Base-by-base conservation (phyloP, 1,140 invertebrate genomes). In the Mylabris phalerata region DNA sequence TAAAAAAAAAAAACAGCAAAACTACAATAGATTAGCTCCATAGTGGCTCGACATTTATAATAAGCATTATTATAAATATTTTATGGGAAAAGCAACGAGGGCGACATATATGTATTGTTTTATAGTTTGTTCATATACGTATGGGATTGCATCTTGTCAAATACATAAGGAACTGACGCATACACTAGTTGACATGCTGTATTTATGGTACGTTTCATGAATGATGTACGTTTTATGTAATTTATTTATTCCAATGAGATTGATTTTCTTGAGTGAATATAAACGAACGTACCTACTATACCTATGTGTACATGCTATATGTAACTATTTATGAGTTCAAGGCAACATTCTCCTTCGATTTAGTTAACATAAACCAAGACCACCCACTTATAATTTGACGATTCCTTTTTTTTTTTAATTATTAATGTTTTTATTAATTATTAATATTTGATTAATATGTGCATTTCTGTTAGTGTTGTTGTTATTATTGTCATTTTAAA, bases 201-300 rank as follows among this genome's bases (percentile, higher is more conserved):
- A 67, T 67, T 67, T 67, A 64, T 65, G 43, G 58, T 58, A 55
- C 60, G 61, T 64, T 62, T 62, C 61, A 59, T 61, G 40, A 48
- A 63, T 54, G 63, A 65, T 62, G 59, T 58, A 32, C 32, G 32
- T 32, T 32, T 32, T 32, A 59, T 46, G 63, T 65, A 60, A 65
- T 59, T 65, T 65, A 65, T 65, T 65, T 65, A 65, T 63, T 62
- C 58, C 57, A 65, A 63, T 60, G 64, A 63, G 64, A 65, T 65
- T 65, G 64, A 65, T 65, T 65, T 65, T 65, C 64, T 60, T 63
- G 60, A 60, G 50, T 57, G 63, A 62, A 61, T 57, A 55, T 55
- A 4, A 32, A 3, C 32, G 32, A 7, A 32, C 32, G 32, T 32
- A 32, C 32, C 19, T 19, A 19, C 40, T 48, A 43, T 24, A 55